Evolutionary conservation across 2,113 vertebrate genomes (phyloP).

Genomic region (Oplegnathus fasciatus): DNA sequence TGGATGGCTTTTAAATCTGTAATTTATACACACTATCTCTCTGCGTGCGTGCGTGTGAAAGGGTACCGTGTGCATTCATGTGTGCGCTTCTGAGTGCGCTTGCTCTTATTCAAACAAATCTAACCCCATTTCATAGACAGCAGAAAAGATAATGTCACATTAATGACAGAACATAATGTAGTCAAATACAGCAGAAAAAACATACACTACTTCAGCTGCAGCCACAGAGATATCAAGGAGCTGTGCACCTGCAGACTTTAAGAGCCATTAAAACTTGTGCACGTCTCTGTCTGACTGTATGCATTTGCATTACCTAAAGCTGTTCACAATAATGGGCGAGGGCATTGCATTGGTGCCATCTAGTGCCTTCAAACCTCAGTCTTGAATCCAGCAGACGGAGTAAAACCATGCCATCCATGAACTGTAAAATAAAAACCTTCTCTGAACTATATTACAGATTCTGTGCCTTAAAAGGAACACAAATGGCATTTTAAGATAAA

Average conservation of each 20-base stretch:
- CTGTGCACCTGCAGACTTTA: background rate
- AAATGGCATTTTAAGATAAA: background rate
- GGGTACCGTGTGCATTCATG: background rate
- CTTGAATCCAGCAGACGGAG: background rate
- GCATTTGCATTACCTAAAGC: background rate
- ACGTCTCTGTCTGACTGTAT: background rate
- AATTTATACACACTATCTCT: constrained; percentile 13
- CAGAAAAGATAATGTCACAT: constrained; percentile 58
- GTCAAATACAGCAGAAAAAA: constrained; percentile 33
- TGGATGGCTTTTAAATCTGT: constrained; percentile 65
- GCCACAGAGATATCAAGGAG: constrained; percentile 38
- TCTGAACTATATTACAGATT: background rate
- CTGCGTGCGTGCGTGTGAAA: background rate
- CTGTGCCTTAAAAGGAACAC: background rate
- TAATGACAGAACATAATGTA: constrained; percentile 45
- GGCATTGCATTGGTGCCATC: constrained; percentile 68
- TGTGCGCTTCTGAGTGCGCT: constrained; percentile 5
- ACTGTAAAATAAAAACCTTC: background rate
- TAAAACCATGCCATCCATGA: background rate
- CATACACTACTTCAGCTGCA: constrained; percentile 45
- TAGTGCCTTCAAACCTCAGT: constrained; percentile 56
- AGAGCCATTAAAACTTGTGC: background rate
- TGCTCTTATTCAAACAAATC: constrained; percentile 70
- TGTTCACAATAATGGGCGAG: constrained; percentile 1
- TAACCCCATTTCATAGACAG: constrained; percentile 29